A percentile compares a stretch with the other conserved stretches of the same genome.
These are phyloP conservation scores for Polypterus bichir DNA, from an alignment of 2,113 vertebrate species.

Conservation along the genomic window DNA sequence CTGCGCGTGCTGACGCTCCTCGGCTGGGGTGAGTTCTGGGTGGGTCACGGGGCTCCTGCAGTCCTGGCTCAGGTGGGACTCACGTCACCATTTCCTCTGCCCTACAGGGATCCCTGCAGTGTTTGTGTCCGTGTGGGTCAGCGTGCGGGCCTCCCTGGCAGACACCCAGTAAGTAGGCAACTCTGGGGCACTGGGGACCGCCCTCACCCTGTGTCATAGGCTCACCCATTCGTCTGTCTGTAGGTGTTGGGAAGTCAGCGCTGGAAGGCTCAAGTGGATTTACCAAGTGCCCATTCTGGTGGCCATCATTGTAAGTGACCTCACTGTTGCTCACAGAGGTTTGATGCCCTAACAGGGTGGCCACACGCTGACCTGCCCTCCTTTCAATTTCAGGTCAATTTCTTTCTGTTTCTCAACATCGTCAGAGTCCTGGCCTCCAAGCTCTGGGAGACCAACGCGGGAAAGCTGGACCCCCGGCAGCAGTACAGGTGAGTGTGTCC, in stretches of 20 bases:
- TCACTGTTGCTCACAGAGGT: background rate
- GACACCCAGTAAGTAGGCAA: slow-evolving; percentile 56
- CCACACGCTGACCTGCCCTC: background rate
- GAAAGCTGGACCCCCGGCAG: slow-evolving; percentile 59
- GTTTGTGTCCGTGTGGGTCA: slow-evolving; percentile 67
- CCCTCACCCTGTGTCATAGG: background rate
- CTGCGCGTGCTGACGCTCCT: slow-evolving; percentile 77
- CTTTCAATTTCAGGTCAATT: slow-evolving; percentile 49
- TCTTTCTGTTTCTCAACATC: slow-evolving; percentile 66
- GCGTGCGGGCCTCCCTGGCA: slow-evolving; percentile 54
- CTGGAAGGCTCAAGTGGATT: slow-evolving; percentile 67
- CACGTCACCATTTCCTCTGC: background rate
- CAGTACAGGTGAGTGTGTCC: slow-evolving; percentile 51
- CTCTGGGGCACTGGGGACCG: background rate
- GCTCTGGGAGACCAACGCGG: slow-evolving; percentile 64
- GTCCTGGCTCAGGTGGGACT: background rate
- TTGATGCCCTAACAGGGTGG: background rate
- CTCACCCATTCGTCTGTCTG: background rate
- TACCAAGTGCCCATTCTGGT: slow-evolving; percentile 67
- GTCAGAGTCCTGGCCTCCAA: slow-evolving; percentile 64
- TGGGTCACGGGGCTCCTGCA: background rate
- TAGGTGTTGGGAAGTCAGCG: slow-evolving; percentile 69
- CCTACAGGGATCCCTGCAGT: slow-evolving; percentile 59
- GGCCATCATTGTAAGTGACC: slow-evolving; percentile 51
- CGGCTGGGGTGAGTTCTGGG: slow-evolving; percentile 64